A percentile compares a stretch with the other conserved stretches of the same genome.
Conservation (phyloP, 2,797 vertebrate species). For the Oryzias dopingdopingensis region DNA sequence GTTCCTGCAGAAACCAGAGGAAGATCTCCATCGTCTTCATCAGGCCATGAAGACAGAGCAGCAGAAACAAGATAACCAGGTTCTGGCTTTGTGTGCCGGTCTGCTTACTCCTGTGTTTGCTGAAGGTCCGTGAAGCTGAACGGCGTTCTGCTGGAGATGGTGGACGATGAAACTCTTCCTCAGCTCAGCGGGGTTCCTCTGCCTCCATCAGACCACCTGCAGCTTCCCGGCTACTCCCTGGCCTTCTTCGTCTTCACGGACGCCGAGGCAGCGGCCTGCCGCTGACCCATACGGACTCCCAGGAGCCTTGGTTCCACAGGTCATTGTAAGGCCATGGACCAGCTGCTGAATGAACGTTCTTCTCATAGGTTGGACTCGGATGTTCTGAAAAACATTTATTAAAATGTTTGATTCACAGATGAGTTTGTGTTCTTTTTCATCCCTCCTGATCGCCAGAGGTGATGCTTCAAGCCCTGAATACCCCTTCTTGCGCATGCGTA, state of each 20-base stretch:
- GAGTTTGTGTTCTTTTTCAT: no score
- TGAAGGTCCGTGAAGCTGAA: slow-evolving; percentile 85
- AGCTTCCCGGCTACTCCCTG: slow-evolving; percentile 85
- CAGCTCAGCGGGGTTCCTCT: slow-evolving; percentile 70
- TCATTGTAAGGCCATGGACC: not conserved
- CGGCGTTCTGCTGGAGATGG: slow-evolving; percentile 81
- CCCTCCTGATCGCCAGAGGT: no score
- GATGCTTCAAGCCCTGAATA: no score
- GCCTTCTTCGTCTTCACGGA: slow-evolving; percentile 87
- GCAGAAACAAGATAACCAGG: not conserved
- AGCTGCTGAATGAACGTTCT: not conserved
- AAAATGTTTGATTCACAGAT: not conserved
- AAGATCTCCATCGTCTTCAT: no score
- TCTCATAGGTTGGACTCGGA: not conserved
- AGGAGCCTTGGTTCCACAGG: not conserved
- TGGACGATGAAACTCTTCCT: slow-evolving; percentile 84
- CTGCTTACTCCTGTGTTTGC: not conserved
- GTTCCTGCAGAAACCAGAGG: no score
- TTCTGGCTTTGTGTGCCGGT: not conserved
- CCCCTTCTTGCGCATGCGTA: no score
- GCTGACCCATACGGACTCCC: not conserved
- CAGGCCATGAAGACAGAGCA: no score
- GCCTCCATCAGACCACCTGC: slow-evolving; percentile 64
- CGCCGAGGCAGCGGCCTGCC: slow-evolving; percentile 77
- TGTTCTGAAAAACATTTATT: not conserved